phyloP scores from a whole-genome alignment of 1,140 invertebrate genomes.

The Thaumetopoea pityocampa region DNA sequence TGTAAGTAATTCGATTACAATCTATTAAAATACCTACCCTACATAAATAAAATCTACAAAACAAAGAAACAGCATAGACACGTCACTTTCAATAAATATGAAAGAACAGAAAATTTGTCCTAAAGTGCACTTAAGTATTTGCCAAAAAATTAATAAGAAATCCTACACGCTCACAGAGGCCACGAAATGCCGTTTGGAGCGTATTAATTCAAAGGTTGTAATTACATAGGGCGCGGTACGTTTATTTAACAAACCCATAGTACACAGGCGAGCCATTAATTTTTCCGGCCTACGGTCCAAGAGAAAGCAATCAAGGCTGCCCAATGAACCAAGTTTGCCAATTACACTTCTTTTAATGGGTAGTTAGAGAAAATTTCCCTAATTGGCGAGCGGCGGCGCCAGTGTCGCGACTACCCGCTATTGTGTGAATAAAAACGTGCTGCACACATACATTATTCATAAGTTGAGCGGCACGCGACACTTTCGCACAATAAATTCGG shows the following conservation, averaged over 20 bases:
- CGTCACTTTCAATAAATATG: too few species aligned
- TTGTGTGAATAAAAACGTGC: constrained; percentile 10
- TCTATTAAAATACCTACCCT: too few species aligned
- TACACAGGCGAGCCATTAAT: constrained; percentile 33
- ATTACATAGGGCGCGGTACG: constrained; percentile 15
- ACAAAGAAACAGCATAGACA: too few species aligned
- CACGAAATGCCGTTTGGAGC: constrained; percentile 12
- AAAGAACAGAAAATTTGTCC: too few species aligned
- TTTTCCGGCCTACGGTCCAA: constrained; percentile 34
- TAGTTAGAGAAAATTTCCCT: constrained; percentile 43
- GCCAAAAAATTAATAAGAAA: background rate
- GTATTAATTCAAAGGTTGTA: constrained; percentile 21
- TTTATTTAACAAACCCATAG: constrained; percentile 31
- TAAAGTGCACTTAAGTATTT: too few species aligned
- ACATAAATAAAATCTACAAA: too few species aligned
- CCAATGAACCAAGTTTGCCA: constrained; percentile 53
- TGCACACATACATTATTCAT: constrained; percentile 21
- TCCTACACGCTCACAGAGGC: constrained; percentile 5
- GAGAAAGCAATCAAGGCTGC: constrained; percentile 46
- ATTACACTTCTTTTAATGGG: constrained; percentile 49
- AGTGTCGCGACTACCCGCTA: constrained; percentile 16
- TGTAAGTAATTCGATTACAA: too few species aligned
- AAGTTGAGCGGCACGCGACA: constrained; percentile 15
- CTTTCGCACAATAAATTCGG: constrained; percentile 10
- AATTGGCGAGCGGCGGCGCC: constrained; percentile 30